Conservation (phyloP, 2,113 vertebrate species). For the Rhinolophus ferrumequinum region DNA sequence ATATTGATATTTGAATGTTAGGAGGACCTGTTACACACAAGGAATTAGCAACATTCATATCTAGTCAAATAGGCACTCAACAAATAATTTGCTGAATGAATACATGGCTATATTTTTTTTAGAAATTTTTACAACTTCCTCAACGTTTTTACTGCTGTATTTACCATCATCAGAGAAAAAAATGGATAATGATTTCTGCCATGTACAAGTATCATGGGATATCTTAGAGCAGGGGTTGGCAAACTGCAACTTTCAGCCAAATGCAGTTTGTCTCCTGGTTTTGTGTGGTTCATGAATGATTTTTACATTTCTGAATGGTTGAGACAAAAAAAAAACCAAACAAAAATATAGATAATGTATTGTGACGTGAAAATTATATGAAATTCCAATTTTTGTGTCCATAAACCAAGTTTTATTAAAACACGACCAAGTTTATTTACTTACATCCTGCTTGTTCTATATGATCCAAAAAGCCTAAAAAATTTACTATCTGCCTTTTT, state of each 20-base stretch:
- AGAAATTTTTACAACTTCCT: background rate
- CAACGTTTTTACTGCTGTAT: background rate
- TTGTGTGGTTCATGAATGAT: background rate
- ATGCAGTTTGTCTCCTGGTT: background rate
- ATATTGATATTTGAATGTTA: conserved; percentile 6
- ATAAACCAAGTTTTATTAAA: background rate
- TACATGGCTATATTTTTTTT: background rate
- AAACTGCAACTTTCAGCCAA: background rate
- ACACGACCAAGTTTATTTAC: background rate
- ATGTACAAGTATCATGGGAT: background rate
- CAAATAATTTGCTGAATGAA: conserved; percentile 26
- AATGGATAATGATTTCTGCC: background rate
- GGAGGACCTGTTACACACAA: background rate
- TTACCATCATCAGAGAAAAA: background rate
- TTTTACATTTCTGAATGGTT: conserved; percentile 22
- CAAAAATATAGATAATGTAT: background rate
- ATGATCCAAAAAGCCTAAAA: conserved; percentile 6
- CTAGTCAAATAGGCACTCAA: background rate
- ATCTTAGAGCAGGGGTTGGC: background rate
- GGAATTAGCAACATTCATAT: background rate
- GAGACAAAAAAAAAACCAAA: conserved; percentile 32
- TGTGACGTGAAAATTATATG: background rate
- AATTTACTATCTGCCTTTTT: conserved; percentile 18
- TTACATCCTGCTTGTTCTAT: background rate
- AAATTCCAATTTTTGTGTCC: background rate